phyloP scores from a whole-genome alignment of 2,888 invertebrate genomes.

The Campoletis raptor region DNA sequence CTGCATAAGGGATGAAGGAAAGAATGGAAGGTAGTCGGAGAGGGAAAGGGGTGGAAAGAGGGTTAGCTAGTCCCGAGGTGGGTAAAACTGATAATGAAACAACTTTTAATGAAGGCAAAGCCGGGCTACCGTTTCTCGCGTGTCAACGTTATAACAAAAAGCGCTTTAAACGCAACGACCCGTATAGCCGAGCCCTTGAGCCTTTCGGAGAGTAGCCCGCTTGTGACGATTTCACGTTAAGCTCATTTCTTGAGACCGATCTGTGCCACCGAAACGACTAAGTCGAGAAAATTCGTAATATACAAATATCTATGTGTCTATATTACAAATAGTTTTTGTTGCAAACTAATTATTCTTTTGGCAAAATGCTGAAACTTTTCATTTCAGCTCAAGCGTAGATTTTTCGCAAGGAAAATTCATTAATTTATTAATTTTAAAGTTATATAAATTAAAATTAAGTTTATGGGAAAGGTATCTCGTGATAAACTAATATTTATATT shows the following conservation, averaged over 20 bases:
- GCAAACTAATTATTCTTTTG: background rate
- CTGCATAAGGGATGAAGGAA: slow-evolving; percentile 38
- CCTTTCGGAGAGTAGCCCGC: slow-evolving; percentile 20
- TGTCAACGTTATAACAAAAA: slow-evolving; percentile 71
- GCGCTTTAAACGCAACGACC: slow-evolving; percentile 68
- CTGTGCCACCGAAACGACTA: background rate
- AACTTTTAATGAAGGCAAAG: slow-evolving; percentile 74
- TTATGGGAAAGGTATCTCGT: background rate
- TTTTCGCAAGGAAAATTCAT: background rate
- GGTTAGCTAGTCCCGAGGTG: slow-evolving; percentile 36
- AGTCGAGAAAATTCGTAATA: slow-evolving; percentile 2
- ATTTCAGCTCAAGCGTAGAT: background rate
- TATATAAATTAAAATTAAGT: background rate
- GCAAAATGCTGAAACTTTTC: background rate
- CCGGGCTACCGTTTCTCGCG: slow-evolving; percentile 59
- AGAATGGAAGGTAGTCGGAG: background rate
- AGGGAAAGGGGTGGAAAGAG: slow-evolving; percentile 44
- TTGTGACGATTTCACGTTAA: slow-evolving; percentile 29
- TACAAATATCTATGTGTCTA: background rate
- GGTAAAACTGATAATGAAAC: slow-evolving; percentile 69
- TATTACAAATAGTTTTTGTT: background rate
- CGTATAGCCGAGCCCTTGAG: slow-evolving; percentile 27
- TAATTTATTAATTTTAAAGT: background rate
- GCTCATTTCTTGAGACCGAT: slow-evolving; percentile 35
- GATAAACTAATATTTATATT: background rate